Conservation (phyloP, 1,140 invertebrate species). For the Maniola jurtina region DNA sequence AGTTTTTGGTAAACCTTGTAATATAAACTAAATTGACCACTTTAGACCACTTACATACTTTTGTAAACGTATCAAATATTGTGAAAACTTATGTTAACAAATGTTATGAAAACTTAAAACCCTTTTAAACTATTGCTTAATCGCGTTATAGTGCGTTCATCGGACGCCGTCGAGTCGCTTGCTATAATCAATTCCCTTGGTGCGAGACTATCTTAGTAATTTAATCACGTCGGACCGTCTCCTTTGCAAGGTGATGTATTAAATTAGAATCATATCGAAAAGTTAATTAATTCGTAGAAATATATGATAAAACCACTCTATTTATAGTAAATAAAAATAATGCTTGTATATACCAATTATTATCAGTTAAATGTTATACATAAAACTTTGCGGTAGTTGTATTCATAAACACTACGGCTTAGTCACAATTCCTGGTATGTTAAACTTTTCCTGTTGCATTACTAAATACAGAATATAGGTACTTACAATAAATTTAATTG, state of each 20-base stretch:
- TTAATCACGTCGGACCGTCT: neutral
- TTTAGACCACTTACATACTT: too few species aligned
- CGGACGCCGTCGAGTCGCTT: too few species aligned
- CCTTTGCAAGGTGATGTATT: neutral
- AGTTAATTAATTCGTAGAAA: neutral
- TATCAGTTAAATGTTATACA: neutral
- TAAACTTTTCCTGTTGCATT: constrained; percentile 18
- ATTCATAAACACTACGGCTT: constrained; percentile 1
- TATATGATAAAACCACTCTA: neutral
- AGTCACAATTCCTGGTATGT: constrained; percentile 19
- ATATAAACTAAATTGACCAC: too few species aligned
- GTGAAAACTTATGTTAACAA: too few species aligned
- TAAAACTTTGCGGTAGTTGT: neutral
- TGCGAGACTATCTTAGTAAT: neutral
- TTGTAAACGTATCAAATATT: too few species aligned
- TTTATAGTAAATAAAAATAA: too few species aligned
- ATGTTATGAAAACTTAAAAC: neutral
- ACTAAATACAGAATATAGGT: constrained; percentile 4
- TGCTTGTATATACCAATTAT: too few species aligned
- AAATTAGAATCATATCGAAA: neutral
- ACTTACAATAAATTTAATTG: too few species aligned
- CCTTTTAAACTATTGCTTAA: neutral
- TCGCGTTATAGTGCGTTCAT: too few species aligned
- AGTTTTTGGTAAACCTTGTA: too few species aligned
- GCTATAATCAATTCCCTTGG: neutral